These are phyloP conservation scores for Styela clava DNA, from an alignment of 23 tunicate genomes.

Conservation along the genomic window DNA sequence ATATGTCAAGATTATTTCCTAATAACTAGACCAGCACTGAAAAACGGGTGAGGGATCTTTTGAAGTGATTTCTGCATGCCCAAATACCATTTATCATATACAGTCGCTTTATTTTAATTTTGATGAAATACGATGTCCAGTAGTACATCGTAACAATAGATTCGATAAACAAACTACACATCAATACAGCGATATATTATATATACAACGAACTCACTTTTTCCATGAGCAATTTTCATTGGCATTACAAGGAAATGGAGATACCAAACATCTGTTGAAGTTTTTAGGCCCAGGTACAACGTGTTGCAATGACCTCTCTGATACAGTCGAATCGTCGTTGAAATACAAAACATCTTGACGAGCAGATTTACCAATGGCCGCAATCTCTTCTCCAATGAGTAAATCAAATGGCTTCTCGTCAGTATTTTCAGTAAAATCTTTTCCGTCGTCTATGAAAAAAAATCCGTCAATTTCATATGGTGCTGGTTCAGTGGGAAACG, in stretches of 20 bases:
- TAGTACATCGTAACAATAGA: too few species aligned
- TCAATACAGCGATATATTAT: neutral
- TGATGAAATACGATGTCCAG: too few species aligned
- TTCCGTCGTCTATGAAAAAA: neutral
- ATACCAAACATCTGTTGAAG: neutral
- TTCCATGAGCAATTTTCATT: neutral
- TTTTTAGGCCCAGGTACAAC: neutral
- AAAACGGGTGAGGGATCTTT: too few species aligned
- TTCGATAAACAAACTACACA: too few species aligned
- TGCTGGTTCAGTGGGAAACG: neutral
- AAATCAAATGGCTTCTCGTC: too few species aligned
- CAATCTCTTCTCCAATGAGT: neutral
- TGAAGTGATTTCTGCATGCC: too few species aligned
- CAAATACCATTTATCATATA: too few species aligned
- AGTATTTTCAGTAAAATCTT: neutral
- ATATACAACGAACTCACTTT: neutral
- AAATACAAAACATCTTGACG: neutral
- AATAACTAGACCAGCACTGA: too few species aligned
- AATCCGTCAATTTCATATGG: neutral
- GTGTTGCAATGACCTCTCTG: neutral
- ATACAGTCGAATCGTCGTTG: neutral
- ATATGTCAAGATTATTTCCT: too few species aligned
- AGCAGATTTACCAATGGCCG: neutral
- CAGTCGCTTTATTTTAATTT: too few species aligned
- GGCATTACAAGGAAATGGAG: neutral